Conservation (phyloP, 64 coral and sea anemone species). For the Exaiptasia diaphana region DNA sequence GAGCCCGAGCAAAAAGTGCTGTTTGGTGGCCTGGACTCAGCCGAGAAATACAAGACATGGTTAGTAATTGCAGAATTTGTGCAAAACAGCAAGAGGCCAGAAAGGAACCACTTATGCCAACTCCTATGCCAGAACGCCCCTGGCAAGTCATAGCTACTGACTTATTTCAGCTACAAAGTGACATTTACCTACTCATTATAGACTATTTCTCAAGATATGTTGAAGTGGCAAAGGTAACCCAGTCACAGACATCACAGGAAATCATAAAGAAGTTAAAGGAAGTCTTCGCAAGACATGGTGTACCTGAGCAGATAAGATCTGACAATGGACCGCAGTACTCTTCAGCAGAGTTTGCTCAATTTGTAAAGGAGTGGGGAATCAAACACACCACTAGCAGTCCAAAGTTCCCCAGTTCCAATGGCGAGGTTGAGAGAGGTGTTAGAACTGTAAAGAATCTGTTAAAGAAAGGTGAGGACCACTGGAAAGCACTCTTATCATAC, state of each 20-base stretch:
- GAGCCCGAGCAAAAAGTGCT: constrained; percentile 35
- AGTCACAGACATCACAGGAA: not conserved
- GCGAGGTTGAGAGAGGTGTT: constrained; percentile 40
- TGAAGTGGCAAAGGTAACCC: not conserved
- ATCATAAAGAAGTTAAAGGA: not conserved
- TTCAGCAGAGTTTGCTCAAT: not conserved
- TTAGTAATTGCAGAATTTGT: constrained; percentile 8
- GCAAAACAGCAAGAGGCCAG: not conserved
- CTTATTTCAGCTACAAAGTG: not conserved
- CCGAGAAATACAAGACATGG: constrained; percentile 15
- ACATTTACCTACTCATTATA: not conserved
- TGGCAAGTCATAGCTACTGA: not conserved
- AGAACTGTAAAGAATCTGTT: constrained; percentile 27
- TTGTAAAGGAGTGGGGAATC: not conserved
- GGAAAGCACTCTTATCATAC: constrained; percentile 32
- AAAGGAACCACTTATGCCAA: not conserved
- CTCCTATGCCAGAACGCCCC: not conserved
- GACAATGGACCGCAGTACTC: constrained; percentile 6
- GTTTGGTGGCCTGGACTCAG: constrained; percentile 49
- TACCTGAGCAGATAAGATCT: not conserved
- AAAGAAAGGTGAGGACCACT: constrained; percentile 28
- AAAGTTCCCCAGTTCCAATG: constrained; percentile 8
- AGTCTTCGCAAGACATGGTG: not conserved
- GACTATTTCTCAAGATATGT: constrained; percentile 11
- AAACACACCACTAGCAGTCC: not conserved